Evolutionary conservation across 1,140 invertebrate species (phyloP), one percentile per base, ranked within the genome.

Genomic region (Palaemon carinicauda): DNA sequence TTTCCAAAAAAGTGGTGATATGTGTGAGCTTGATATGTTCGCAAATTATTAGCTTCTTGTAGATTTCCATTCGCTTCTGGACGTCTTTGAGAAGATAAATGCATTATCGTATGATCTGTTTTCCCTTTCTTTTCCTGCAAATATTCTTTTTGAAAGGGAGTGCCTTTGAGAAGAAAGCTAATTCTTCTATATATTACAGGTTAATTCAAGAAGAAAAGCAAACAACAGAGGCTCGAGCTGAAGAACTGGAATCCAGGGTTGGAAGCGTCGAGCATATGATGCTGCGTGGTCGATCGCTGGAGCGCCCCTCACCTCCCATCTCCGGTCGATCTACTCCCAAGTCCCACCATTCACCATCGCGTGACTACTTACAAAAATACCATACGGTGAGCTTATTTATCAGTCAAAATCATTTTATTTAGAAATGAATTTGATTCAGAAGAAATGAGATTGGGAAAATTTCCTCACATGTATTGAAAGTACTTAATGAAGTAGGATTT

Each of bases 151-250:
- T 0, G n/a, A 51, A 21, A 15, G 41, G 12, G 12, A 41, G 12
- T 41, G 41, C 41, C 0, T 41, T 41, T 41, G 65, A 12, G 21
- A 78, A 33, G 33, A 53, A 9, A 65, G 79, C 51, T 80, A 33
- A 80, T 33, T 29, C 24, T 41, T 4, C 24, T 50, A 14, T 54
- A 53, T 12, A 21, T 41, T 19, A 21, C 79, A 89, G 89, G 79
- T 78, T 98, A 90, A 98, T 99, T 71, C 97, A 99, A 93, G 98
- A 99, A 93, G 98, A 99, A 93, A 99, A 99, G 91, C 97, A 99
- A 92, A 98, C 95, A 90, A 98, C 97, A 3, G 98, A 99, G 92
- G 96, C 98, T 1, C 91, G 98, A 79, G 98, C 98, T 1, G 98
- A 99, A 92, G 98, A 99, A 92, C 92, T 99, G 51, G 98, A 99